These are phyloP conservation scores for Aphidoletes aphidimyza DNA, from an alignment of 2,888 invertebrate genomes.

Conservation along the genomic window DNA sequence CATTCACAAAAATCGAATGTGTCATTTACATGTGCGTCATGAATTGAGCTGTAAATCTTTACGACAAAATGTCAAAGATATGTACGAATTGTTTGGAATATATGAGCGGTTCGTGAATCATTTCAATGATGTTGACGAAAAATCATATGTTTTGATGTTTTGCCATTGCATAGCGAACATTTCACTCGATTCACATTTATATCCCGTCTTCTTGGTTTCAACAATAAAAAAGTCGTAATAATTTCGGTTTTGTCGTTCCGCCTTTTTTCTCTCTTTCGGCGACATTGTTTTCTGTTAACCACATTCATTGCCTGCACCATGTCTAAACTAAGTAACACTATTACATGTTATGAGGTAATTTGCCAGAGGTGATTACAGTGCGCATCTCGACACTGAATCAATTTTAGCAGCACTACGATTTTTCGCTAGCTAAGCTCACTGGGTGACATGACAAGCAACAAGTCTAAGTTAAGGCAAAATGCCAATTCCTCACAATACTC, in stretches of 20 bases:
- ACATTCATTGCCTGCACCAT: not conserved
- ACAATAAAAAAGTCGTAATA: constrained; percentile 55
- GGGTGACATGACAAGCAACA: not conserved
- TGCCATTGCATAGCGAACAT: constrained; percentile 15
- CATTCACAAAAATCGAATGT: constrained; percentile 46
- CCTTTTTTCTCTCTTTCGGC: not conserved
- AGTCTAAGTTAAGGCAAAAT: too few species aligned
- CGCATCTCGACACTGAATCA: not conserved
- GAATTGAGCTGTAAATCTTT: constrained; percentile 51
- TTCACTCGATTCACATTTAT: not conserved
- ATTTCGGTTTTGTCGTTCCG: constrained; percentile 22
- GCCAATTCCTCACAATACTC: too few species aligned
- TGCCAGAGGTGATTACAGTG: constrained; percentile 33
- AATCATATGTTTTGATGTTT: constrained; percentile 4
- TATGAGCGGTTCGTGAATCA: not conserved
- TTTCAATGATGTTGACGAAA: not conserved
- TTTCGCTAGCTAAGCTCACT: too few species aligned
- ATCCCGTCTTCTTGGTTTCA: constrained; percentile 14
- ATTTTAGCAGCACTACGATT: not conserved
- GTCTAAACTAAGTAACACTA: not conserved
- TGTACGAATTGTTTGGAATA: not conserved
- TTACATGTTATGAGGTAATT: constrained; percentile 38
- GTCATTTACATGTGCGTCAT: constrained; percentile 41
- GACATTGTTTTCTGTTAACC: not conserved
- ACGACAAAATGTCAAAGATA: constrained; percentile 51